Conservation (phyloP, 1,140 invertebrate genomes). For the Rhyzopertha dominica region DNA sequence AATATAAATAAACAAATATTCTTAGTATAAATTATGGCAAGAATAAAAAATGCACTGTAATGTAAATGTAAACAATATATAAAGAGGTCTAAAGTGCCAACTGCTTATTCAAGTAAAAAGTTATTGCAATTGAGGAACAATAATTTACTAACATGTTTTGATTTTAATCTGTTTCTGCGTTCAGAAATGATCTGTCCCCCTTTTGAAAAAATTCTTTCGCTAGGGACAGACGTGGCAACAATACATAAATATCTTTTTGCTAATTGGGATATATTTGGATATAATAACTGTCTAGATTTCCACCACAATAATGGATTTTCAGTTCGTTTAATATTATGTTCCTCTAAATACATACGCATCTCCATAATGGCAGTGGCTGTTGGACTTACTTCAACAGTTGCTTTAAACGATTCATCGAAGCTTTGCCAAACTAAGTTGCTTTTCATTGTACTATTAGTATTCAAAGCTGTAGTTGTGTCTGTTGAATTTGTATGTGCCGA, state of each 20-base stretch:
- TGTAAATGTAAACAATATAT: no score
- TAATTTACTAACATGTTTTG: slow-evolving; percentile 1
- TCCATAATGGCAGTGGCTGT: not conserved
- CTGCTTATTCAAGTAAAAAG: no score
- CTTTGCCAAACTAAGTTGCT: not conserved
- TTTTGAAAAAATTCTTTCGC: slow-evolving; percentile 8
- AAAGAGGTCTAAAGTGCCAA: no score
- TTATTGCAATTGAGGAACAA: slow-evolving; percentile 5
- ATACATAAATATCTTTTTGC: not conserved
- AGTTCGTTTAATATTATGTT: not conserved
- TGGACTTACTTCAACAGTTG: not conserved
- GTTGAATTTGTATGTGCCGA: no score
- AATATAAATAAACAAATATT: no score
- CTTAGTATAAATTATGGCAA: no score
- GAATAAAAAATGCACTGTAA: no score
- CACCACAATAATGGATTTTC: slow-evolving; percentile 4
- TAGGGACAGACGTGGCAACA: not conserved
- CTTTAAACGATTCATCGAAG: slow-evolving; percentile 2
- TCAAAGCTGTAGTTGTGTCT: no score
- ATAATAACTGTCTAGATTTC: not conserved
- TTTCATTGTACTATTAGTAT: no score
- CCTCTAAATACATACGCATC: not conserved
- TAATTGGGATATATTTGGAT: not conserved
- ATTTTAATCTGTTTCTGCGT: not conserved
- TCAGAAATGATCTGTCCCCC: not conserved